Base-by-base conservation (phyloP, 1,140 invertebrate species). In the Zophobas atratus region DNA sequence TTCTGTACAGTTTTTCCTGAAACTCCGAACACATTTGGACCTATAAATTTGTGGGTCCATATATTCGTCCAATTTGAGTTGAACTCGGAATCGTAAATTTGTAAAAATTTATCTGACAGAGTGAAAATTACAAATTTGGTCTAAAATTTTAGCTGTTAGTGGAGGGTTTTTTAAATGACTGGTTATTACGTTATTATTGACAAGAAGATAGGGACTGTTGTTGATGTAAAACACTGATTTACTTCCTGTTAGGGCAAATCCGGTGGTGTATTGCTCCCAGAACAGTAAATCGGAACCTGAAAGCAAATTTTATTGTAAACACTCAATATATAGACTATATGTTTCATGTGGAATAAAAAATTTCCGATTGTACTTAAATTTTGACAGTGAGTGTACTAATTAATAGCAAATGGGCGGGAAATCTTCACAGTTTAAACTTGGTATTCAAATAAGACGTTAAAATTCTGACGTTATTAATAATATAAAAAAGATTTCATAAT, bases 201-300 rank as follows among this genome's bases (percentile, higher is more conserved):
- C 34, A 35, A 81, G 49, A 57, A 81, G 70, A 67, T 72, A 71
- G 5, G 80, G 63, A 32, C 39, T 63, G 6, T 70, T 48, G 6
- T 75, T 77, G 8, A 20, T 48, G 35, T 72, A 79, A 75, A 77
- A 70, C 20, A 79, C 46, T 6, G 75, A 6, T 55, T 72, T 79
- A 39, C 75, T 75, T 39, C 39, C 38, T 6, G 20, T 48, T 20
- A 46, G 8, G 32, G 46, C 53, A 41, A 77, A 33, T 51, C 60
- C 34, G 41, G 53, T 70, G 32, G 53, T 0, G 56, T 75, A 56
- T 79, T 57, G 71, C 53, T 70, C 57, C 41, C 6, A 75, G 55
- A 55, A 33, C 32, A 73, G 36, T 41, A 81, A 38, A 39, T 77
- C 75, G 32, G 55, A 75, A 20, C 80, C 80, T 81, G 63, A 70